Percentiles rank a stretch among this genome's conserved stretches.
phyloP scores from a whole-genome alignment of 2,888 invertebrate genomes.

The Brachypalpus laphriformis region DNA sequence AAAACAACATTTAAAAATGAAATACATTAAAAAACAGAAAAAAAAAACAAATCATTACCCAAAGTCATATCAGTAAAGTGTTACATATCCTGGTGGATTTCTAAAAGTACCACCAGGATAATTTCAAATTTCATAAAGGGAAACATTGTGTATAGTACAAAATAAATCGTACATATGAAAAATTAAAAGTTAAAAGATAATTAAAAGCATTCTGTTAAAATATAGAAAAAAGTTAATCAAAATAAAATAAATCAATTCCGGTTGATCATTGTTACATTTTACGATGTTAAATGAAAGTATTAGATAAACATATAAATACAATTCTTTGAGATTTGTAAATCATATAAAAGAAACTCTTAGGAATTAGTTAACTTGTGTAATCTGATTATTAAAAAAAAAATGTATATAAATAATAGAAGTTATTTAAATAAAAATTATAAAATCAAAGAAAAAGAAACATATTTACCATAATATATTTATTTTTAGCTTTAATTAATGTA shows the following conservation, averaged over 20 bases:
- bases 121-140: conserved; percentile 60
- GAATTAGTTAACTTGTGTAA: conserved; percentile 45
- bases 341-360: conserved; percentile 7
- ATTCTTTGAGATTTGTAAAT: conserved; percentile 52
- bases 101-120: conserved; percentile 31
- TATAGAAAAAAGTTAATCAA: conserved; percentile 19
- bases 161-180: conserved; percentile 73
- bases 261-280: conserved; percentile 60
- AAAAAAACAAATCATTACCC: conserved; percentile 51
- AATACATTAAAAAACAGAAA: conserved; percentile 22
- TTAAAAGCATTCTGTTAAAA: conserved; percentile 53
- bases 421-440: conserved; percentile 42
- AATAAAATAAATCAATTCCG: conserved; percentile 31
- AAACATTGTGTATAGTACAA: conserved; percentile 72
- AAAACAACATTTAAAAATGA: conserved; percentile 12
- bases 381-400: conserved; percentile 32
- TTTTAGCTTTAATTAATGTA: conserved; percentile 61
- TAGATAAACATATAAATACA: conserved; percentile 43
- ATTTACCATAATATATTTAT: conserved; percentile 64
- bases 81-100: conserved; percentile 47
- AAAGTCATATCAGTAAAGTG: conserved; percentile 72
- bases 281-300: conserved; percentile 51
- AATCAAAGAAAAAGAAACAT: conserved; percentile 28
- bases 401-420: conserved; percentile 60
- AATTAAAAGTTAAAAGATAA: conserved; percentile 33